These are phyloP conservation scores for Clarias platycephalus DNA, from an alignment of 2,797 vertebrate species.

Conservation along the genomic window DNA sequence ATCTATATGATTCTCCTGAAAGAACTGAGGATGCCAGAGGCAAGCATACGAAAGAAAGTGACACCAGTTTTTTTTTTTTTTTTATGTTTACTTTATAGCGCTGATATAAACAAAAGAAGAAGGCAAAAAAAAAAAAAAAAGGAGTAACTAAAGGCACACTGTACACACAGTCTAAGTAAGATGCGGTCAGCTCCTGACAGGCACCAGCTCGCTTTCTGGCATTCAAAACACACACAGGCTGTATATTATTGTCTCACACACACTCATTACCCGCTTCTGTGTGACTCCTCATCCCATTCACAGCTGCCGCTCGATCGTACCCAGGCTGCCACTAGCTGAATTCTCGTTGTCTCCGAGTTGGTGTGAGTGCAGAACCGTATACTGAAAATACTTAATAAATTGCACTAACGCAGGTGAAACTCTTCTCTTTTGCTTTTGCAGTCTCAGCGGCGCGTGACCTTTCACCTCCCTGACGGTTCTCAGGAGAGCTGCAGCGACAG, in stretches of 20 bases:
- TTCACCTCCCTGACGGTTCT: constrained; percentile 98
- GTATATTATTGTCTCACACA: neutral
- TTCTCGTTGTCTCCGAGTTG: neutral
- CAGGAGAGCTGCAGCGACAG: constrained; percentile 99
- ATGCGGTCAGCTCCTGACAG: neutral
- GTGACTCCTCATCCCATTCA: neutral
- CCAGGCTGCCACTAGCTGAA: too few relatives aligned
- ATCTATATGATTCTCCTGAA: neutral
- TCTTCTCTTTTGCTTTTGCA: constrained; percentile 92
- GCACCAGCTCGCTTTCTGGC: neutral
- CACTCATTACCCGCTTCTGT: neutral
- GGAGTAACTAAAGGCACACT: neutral
- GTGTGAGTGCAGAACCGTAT: neutral
- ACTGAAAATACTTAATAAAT: neutral
- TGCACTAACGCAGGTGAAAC: constrained; percentile 80
- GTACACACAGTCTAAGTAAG: neutral
- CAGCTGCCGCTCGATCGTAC: neutral
- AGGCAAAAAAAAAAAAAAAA: neutral
- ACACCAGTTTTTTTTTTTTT: too few relatives aligned
- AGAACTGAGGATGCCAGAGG: neutral
- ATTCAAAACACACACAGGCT: neutral
- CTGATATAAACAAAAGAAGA: neutral
- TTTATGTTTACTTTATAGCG: neutral
- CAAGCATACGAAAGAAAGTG: neutral
- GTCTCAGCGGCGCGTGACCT: constrained; percentile 98